Base-by-base conservation (phyloP, 2,113 vertebrate genomes). In the Eulacestoma nigropectus region DNA sequence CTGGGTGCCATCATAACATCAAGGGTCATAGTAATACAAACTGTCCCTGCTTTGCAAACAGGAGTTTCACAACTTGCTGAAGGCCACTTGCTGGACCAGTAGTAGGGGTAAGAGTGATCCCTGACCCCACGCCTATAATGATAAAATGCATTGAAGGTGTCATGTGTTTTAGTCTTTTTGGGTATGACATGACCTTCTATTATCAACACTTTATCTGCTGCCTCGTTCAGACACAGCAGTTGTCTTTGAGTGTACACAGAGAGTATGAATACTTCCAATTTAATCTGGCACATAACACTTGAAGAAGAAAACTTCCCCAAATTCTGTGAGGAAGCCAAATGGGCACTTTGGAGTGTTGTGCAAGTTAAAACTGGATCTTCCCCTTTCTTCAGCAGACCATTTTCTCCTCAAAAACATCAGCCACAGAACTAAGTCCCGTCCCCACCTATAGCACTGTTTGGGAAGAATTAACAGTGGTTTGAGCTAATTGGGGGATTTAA, bases 61-160 rank as follows among this genome's bases (percentile, higher is more conserved):
- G 23, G 26, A 84, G 17, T 63, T 73, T 79, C 50, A 57, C 32
- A 37, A 2, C 4, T 41, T 60, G 33, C 55, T 69, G 35, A 85
- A 81, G 72, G 67, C 39, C 16, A 1, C 59, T 50, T 74, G n/a
- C 25, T 70, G 56, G 68, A 47, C 25, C 33, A 50, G 23, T 10
- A 15, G 67, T 7, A 41, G 15, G 19, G 15, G 15, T 47, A 39
- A 59, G 32, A 57, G 41, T 2, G 4, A 70, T 27, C 26, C 22
- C 29, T 1, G 3, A 35, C 5, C 26, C 37, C 35, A 70, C 0
- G 0, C 13, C 32, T 39, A 6, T n/a, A 35, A 37, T 4, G 30
- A 82, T 13, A 84, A 53, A 50, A 12, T 20, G 12, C 35, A 39
- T n/a, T 10, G 3, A 81, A 83, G 9, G 16, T 63, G 32, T 16